Percentiles rank a stretch among this genome's conserved stretches.
Conservation (phyloP, 2,113 vertebrate species). For the Vombatus ursinus region DNA sequence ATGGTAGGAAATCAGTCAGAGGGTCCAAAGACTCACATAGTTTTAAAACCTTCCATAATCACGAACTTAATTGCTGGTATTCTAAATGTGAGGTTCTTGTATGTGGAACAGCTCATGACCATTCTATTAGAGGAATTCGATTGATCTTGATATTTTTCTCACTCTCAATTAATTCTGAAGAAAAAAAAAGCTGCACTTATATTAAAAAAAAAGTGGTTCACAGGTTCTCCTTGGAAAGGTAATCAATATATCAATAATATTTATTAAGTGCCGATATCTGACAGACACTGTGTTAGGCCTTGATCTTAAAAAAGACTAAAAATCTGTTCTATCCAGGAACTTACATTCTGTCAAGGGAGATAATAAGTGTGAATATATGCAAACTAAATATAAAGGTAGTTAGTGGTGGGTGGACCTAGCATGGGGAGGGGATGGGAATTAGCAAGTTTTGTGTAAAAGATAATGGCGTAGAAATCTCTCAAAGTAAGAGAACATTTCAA, state of each 20-base stretch:
- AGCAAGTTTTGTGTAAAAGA: not conserved
- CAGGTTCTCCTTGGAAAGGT: not conserved
- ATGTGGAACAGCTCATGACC: not conserved
- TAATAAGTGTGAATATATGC: not conserved
- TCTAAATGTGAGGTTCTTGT: not conserved
- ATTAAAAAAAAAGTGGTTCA: not conserved
- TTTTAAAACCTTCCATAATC: not conserved
- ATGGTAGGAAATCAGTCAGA: not conserved
- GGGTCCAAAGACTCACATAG: not conserved
- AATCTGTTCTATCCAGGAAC: not conserved
- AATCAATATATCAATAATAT: not conserved
- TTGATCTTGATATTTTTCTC: not conserved
- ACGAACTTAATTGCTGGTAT: not conserved
- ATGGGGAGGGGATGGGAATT: not conserved
- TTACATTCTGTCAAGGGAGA: not conserved
- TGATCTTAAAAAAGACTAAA: not conserved
- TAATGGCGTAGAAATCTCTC: not conserved
- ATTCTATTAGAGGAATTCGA: not conserved
- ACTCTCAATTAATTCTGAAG: not conserved
- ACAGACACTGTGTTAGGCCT: not conserved
- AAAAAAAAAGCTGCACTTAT: not conserved
- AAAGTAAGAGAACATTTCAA: not conserved
- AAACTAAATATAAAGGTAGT: not conserved
- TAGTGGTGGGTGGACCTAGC: not conserved
- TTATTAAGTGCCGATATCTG: not conserved